Conservation (phyloP, 2,888 invertebrate genomes). For the Prosopocoilus inquinatus region DNA sequence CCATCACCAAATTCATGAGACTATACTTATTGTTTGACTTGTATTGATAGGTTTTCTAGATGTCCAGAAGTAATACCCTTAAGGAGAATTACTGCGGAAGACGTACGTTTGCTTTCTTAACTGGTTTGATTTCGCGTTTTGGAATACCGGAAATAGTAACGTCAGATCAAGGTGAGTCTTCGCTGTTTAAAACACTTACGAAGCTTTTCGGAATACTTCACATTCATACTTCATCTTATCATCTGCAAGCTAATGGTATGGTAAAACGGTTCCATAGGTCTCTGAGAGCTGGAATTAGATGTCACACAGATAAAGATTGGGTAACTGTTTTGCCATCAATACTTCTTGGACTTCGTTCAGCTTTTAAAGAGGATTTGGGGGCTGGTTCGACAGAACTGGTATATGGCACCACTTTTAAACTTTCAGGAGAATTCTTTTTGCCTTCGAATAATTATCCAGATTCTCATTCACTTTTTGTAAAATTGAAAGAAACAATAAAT, state of each 20-base stretch:
- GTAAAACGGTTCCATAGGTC: conserved; percentile 20
- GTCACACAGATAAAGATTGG: conserved; percentile 16
- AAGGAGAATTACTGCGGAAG: conserved; percentile 34
- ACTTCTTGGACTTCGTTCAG: conserved; percentile 16
- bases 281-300: conserved; percentile 20
- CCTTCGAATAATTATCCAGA: no score
- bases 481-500: no score
- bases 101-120: conserved; percentile 31
- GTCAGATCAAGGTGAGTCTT: conserved; percentile 36
- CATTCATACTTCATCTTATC: no score
- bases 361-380: conserved; percentile 14
- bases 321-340: conserved; percentile 19
- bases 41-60: conserved; percentile 36
- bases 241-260: no score
- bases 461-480: no score
- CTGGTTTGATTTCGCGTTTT: conserved; percentile 36
- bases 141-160: conserved; percentile 33
- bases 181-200: conserved; percentile 25
- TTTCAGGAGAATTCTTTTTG: conserved; percentile 21
- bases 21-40: conserved; percentile 37
- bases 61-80: conserved; percentile 40
- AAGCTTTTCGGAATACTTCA: conserved; percentile 22
- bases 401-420: conserved; percentile 2
- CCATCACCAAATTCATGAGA: conserved; percentile 40
- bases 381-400: conserved; percentile 12